Base-by-base conservation (phyloP, 2,797 vertebrate species). In the Myotis vivesi region DNA sequence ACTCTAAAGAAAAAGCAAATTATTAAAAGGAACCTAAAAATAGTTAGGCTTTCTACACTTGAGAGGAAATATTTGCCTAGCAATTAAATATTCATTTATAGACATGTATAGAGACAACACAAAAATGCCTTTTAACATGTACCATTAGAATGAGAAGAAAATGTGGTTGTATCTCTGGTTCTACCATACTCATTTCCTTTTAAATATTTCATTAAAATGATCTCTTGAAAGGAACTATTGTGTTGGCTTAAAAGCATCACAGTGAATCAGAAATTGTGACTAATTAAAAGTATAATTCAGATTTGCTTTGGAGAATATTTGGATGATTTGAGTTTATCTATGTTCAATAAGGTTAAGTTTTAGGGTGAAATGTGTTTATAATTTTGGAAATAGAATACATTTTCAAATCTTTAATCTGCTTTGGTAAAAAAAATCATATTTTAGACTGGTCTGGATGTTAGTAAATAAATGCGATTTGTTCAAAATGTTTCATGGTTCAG, bases 11-110 rank as follows among this genome's bases (percentile, higher is more conserved):
- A 85, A 95, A 94, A 71, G 46, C 41, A 95, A 88, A 79, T 91
- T 96, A 85, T 77, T 81, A 90, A 89, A 33, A 92, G 53, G 83
- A 95, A 89, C 30, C 51, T 92, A 85, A 88, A 92, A 96, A 84
- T 41, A 68, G 55, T n/a, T 46, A 86, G 57, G n/a, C 19, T 96
- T 97, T 89, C 44, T 77, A 44, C 11, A 59, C n/a, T 64, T 44
- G 20, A 93, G 41, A 89, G 75, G 36, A 91, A 72, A 77, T 64
- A 72, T 72, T 46, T 87, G 77, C 20, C 57, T 84, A 87, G 87
- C 20, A 92, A 89, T 59, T 69, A 79, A 84, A 80, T 80, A 76
- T 73, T 92, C 15, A 64, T 66, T 84, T 82, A 85, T 7, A 95
- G 83, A 73, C 25, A 91, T 36, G 76, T n/a, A 62, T 13, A 64